These are phyloP conservation scores for Proctacanthus coquilletti DNA, from an alignment of 1,140 invertebrate genomes.

Conservation along the genomic window DNA sequence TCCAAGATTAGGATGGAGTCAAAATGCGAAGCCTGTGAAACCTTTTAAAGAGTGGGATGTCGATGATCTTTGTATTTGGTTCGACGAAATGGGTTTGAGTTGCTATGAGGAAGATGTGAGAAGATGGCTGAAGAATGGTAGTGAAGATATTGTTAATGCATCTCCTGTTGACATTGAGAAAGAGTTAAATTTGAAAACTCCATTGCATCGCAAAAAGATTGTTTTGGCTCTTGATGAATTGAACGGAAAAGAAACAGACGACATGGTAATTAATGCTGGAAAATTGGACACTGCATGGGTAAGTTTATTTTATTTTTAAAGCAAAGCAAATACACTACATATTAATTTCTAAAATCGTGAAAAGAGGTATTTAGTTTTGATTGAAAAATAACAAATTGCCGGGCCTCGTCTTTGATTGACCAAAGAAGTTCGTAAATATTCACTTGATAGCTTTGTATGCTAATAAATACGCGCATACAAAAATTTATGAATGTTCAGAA, in stretches of 20 bases:
- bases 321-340: too few species aligned
- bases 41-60: slow-evolving; percentile 61
- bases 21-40: slow-evolving; percentile 27
- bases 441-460: too few species aligned
- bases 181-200: slow-evolving; percentile 69
- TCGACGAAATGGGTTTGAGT: slow-evolving; percentile 72
- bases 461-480: too few species aligned
- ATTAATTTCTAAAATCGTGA: too few species aligned
- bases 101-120: slow-evolving; percentile 54
- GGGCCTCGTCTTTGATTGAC: too few species aligned
- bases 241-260: slow-evolving; percentile 38
- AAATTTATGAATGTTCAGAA: neutral
- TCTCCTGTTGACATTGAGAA: slow-evolving; percentile 76
- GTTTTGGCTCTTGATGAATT: slow-evolving; percentile 56
- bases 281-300: slow-evolving; percentile 59
- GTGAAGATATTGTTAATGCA: slow-evolving; percentile 60
- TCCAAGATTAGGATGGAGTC: slow-evolving; percentile 54
- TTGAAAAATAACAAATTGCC: too few species aligned
- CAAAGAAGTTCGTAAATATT: too few species aligned
- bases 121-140: slow-evolving; percentile 39
- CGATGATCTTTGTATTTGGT: slow-evolving; percentile 76
- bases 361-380: too few species aligned
- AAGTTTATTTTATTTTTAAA: neutral
- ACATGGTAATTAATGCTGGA: slow-evolving; percentile 38
- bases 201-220: slow-evolving; percentile 84